Evolutionary conservation across 2,113 vertebrate species (phyloP), one percentile per base, ranked within the genome.

Genomic region (Xerus inauris): DNA sequence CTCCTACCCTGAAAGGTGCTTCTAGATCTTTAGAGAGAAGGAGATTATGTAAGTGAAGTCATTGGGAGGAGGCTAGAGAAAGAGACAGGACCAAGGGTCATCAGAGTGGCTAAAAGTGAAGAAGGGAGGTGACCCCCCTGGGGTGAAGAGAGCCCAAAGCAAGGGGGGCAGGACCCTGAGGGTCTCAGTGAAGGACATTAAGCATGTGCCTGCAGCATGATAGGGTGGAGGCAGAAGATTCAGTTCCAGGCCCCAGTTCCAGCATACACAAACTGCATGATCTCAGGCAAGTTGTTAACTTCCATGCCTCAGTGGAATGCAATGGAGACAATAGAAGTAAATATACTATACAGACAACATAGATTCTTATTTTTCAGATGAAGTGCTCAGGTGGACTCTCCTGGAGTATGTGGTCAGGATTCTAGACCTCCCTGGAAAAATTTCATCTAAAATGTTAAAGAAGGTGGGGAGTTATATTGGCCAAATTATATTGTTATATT

Each of bases 11-110:
- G 0, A 96, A 54, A 40, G 49, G 28, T 28, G 64, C 87, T 96
- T 92, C 35, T 79, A 80, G 62, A 59, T 77, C 94, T 75, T 75
- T 62, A 65, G 76, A 96, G 95, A 97, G 75, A 45, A 26, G 30
- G 32, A 38, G 32, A 92, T 75, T 38, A 32, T 64, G 35, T 26
- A 42, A 13, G 32, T 28, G 57, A 72, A 80, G 79, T 24, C 84
- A 51, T 14, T 5, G 30, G 32, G 45, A 82, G n/a, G 32, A 62
- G 30, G 45, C 59, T 19, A 26, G 22, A 79, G 32, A 79, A 51
- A 93, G 82, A 77, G 30, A 32, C 9, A 24, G 75, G 51, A 54
- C 4, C 38, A 30, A 79, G 8, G 45, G 7, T 20, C 6, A 1
- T 1, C 28, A 24, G 14, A 59, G 26, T 0, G 26, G 24, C 65